These are phyloP conservation scores for Syrmaticus mikado DNA, from an alignment of 2,113 vertebrate species.

Conservation along the genomic window DNA sequence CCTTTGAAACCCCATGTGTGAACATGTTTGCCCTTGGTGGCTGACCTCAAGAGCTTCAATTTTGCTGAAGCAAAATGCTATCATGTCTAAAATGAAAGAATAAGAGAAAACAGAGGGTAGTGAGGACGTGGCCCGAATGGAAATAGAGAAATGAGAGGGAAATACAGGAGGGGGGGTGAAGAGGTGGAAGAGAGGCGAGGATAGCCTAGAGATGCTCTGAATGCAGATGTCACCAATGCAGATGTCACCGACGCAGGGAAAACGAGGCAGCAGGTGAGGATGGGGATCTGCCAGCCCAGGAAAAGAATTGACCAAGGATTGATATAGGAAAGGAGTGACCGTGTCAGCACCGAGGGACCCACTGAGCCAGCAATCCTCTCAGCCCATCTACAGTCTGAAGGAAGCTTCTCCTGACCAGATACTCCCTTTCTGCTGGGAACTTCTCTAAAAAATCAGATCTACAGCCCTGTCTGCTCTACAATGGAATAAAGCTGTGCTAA, in stretches of 20 bases:
- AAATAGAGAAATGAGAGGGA: not conserved
- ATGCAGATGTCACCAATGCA: not conserved
- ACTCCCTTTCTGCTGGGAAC: rapidly evolving
- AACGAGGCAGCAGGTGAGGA: not conserved
- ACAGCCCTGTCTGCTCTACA: not conserved
- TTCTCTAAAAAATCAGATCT: not conserved
- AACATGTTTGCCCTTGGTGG: not conserved
- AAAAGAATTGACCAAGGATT: not conserved
- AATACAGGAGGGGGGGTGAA: not conserved
- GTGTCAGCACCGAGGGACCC: not conserved
- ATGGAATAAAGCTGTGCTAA: not conserved
- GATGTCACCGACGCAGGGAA: not conserved
- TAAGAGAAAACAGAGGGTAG: constrained; percentile 8
- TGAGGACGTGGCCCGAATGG: not conserved
- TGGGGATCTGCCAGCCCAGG: not conserved
- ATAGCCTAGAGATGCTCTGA: not conserved
- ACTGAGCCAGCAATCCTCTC: not conserved
- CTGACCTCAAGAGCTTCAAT: constrained; percentile 5
- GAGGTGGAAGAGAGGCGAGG: not conserved
- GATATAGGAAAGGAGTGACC: not conserved
- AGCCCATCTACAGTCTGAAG: not conserved
- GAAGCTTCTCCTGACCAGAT: not conserved
- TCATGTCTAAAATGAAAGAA: constrained; percentile 27
- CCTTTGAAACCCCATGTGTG: not conserved
- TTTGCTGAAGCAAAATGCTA: constrained; percentile 35